Evolutionary conservation across 2,888 invertebrate genomes (phyloP), one percentile per base, ranked within the genome.

Genomic region (Pammene aurita): DNA sequence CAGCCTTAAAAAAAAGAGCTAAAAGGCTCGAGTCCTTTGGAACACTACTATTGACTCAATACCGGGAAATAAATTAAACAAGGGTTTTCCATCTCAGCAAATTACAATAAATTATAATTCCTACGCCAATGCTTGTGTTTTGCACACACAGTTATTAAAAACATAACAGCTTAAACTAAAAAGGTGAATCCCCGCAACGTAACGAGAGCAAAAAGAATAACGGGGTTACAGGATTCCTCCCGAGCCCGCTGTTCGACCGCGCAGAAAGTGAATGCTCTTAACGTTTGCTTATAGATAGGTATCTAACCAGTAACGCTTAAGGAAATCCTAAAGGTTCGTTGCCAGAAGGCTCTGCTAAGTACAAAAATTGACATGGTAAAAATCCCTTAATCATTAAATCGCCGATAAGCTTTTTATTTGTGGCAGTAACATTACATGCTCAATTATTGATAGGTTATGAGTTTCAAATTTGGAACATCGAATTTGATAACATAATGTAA

Each of bases 131-230:
- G 18, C 44, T 26, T 18, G 55, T 60, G 16, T 38, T 65, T 52
- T 58, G 7, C 42, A 64, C 76, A 77, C 44, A 5, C n/a, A 77
- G 77, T 74, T 73, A 74, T 75, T 72, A 64, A 73, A 71, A 74
- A 76, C 79, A n/a, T n/a, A 83, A 80, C 78, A 77, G 74, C 78
- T 80, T 80, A 82, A 77, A 76, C 67, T 76, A 78, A 75, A 71
- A 77, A 85, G 84, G 81, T 86, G 78, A 88, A 88, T 82, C 86
- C 83, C 83, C 84, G 81, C 85, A 76, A 80, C 70, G 76, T 77
- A 82, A 82, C 78, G 74, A 77, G 80, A 84, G 81, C 82, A 89
- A 88, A 89, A 89, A 85, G 83, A 85, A 80, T 86, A 89, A 88
- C 85, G 87, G 86, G 77, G 81, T 83, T 82, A 82, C 86, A 84